Evolutionary conservation across 1,140 invertebrate species (phyloP).

Genomic region (Hyles euphorbiae): DNA sequence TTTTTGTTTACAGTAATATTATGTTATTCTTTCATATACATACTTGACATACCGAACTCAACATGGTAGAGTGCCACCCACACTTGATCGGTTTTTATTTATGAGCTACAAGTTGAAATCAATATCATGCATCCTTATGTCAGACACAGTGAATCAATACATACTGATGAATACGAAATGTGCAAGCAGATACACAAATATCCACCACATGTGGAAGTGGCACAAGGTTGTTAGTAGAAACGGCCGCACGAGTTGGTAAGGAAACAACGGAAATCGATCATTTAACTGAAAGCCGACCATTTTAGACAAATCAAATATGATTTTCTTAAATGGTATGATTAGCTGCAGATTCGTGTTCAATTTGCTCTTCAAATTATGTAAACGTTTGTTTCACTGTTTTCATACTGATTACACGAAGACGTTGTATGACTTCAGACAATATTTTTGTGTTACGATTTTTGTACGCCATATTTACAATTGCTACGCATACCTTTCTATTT

Average conservation of each 20-base stretch:
- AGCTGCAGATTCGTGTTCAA: too few species aligned
- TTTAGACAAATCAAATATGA: constrained; percentile 18
- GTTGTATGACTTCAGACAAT: not conserved
- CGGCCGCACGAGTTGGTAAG: constrained; percentile 34
- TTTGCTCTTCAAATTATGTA: too few species aligned
- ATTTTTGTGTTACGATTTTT: too few species aligned
- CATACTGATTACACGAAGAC: not conserved
- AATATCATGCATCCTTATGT: not conserved
- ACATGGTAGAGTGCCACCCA: too few species aligned
- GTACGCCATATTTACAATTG: too few species aligned
- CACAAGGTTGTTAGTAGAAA: constrained; percentile 64
- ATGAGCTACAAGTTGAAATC: not conserved
- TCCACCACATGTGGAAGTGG: constrained; percentile 52
- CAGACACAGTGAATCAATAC: constrained; percentile 31
- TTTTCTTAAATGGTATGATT: not conserved
- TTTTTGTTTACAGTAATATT: too few species aligned
- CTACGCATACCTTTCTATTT: too few species aligned
- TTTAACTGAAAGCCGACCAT: constrained; percentile 38
- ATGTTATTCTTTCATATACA: too few species aligned
- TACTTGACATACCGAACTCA: too few species aligned
- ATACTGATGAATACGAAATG: constrained; percentile 43
- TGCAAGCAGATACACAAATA: constrained; percentile 43
- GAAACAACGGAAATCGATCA: constrained; percentile 48
- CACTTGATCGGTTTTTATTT: not conserved
- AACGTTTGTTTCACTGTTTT: not conserved